A percentile compares a stretch with the other conserved stretches of the same genome.
These are phyloP conservation scores for Ectobius pallidus DNA, from an alignment of 2,888 invertebrate genomes.

Conservation along the genomic window DNA sequence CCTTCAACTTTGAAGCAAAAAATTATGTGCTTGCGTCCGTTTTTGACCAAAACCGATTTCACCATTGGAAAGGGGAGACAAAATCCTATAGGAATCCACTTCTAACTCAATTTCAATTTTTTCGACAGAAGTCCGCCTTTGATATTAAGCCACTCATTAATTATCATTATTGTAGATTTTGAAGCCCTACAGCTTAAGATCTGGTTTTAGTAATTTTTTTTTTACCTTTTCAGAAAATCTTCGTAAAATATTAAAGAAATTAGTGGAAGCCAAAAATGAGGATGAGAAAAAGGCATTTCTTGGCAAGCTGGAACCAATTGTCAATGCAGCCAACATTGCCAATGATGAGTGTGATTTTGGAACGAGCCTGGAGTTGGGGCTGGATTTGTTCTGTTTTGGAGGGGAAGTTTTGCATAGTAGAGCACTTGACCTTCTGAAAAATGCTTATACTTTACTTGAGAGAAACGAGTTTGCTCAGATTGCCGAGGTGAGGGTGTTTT, in stretches of 20 bases:
- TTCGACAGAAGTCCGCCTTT: too few relatives aligned
- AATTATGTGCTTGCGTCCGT: too few relatives aligned
- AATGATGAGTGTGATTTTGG: slow-evolving; percentile 96
- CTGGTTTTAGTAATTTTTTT: too few relatives aligned
- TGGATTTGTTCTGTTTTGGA: slow-evolving; percentile 83
- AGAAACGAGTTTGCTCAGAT: slow-evolving; percentile 77
- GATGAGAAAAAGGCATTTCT: slow-evolving; percentile 65
- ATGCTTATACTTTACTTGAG: slow-evolving; percentile 77
- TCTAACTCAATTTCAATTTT: too few relatives aligned
- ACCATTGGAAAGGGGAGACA: too few relatives aligned
- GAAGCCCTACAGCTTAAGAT: too few relatives aligned
- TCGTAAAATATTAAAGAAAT: slow-evolving; percentile 69
- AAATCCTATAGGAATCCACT: too few relatives aligned
- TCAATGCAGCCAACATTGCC: slow-evolving; percentile 86
- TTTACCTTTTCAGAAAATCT: slow-evolving; percentile 66
- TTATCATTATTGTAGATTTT: too few relatives aligned
- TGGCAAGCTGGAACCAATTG: slow-evolving; percentile 77
- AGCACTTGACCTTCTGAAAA: slow-evolving; percentile 67
- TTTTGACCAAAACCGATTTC: too few relatives aligned
- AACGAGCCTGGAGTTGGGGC: slow-evolving; percentile 86
- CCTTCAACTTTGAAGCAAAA: too few relatives aligned
- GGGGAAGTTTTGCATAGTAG: slow-evolving; percentile 69
- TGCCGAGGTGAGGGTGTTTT: slow-evolving; percentile 57
- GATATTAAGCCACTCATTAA: too few relatives aligned
- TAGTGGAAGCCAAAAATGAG: slow-evolving; percentile 65